phyloP scores from a whole-genome alignment of 2,888 invertebrate species.

The Mycalesis mineus region DNA sequence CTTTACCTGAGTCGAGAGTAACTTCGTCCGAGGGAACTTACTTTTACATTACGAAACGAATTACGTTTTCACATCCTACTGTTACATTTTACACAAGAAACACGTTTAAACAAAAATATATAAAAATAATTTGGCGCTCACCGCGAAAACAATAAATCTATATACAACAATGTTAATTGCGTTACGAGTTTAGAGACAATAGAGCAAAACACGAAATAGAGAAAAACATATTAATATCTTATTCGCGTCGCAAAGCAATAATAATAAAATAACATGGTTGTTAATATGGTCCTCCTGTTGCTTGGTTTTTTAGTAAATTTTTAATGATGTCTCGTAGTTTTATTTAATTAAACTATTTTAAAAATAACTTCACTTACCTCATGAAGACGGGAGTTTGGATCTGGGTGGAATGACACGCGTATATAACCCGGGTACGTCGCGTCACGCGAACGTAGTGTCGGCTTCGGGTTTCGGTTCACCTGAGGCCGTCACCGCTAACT shows the following conservation, averaged over 20 bases:
- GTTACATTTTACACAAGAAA: slow-evolving; percentile 5
- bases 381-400: slow-evolving; percentile 22
- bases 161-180: slow-evolving; percentile 1
- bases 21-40: slow-evolving; percentile 1
- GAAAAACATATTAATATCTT: background rate
- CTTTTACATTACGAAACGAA: slow-evolving; percentile 23
- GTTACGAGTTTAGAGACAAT: slow-evolving; percentile 11
- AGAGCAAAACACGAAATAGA: slow-evolving; percentile 4
- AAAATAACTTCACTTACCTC: slow-evolving; percentile 31
- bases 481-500: slow-evolving; percentile 37
- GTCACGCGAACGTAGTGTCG: slow-evolving; percentile 16
- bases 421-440: slow-evolving; percentile 6
- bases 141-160: background rate
- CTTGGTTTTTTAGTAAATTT: too few species aligned
- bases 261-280: slow-evolving; percentile 7
- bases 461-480: slow-evolving; percentile 18
- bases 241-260: slow-evolving; percentile 25
- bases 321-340: too few species aligned
- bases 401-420: slow-evolving; percentile 5
- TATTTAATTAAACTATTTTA: too few species aligned
- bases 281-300: too few species aligned
- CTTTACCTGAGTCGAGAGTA: background rate
- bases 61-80: slow-evolving; percentile 20
- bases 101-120: background rate
- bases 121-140: slow-evolving; percentile 2